Conservation (phyloP, 2,888 invertebrate genomes). For the Poecilus cupreus region DNA sequence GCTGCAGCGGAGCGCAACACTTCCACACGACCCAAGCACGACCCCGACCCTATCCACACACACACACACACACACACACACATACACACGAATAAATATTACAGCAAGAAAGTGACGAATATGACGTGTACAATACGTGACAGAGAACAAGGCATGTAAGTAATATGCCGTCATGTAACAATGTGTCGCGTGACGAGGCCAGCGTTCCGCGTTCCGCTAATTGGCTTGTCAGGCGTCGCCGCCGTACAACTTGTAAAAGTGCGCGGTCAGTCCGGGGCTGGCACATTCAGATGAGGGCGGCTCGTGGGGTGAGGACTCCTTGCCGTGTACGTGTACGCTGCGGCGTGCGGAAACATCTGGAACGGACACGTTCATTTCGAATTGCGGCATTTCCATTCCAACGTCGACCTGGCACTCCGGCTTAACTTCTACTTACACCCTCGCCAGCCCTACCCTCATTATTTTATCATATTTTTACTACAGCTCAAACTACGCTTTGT, state of each 20-base stretch:
- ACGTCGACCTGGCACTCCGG: not conserved
- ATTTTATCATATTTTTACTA: conserved; percentile 15
- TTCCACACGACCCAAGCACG: conserved; percentile 2
- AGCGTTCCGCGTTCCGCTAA: not conserved
- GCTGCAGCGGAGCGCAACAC: conserved; percentile 37
- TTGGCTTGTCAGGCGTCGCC: conserved; percentile 33
- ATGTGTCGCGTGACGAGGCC: not conserved
- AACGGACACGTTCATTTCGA: conserved; percentile 73
- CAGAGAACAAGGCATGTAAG: not conserved
- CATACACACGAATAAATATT: too few relatives aligned
- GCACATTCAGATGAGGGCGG: conserved; percentile 3
- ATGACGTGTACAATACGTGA: not conserved
- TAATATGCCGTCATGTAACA: conserved; percentile 9
- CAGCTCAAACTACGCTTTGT: not conserved
- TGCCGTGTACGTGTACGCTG: not conserved
- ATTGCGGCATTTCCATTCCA: conserved; percentile 70
- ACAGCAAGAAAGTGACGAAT: too few relatives aligned
- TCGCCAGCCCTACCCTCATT: not conserved
- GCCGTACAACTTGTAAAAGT: conserved; percentile 22
- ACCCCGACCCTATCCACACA: not conserved
- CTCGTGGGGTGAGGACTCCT: not conserved
- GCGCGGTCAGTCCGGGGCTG: conserved; percentile 4
- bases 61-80: not conserved
- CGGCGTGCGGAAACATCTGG: conserved; percentile 72
- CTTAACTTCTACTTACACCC: not conserved